Evolutionary conservation across 2,797 vertebrate species (phyloP).

Genomic region (Macrochelys suwanniensis): DNA sequence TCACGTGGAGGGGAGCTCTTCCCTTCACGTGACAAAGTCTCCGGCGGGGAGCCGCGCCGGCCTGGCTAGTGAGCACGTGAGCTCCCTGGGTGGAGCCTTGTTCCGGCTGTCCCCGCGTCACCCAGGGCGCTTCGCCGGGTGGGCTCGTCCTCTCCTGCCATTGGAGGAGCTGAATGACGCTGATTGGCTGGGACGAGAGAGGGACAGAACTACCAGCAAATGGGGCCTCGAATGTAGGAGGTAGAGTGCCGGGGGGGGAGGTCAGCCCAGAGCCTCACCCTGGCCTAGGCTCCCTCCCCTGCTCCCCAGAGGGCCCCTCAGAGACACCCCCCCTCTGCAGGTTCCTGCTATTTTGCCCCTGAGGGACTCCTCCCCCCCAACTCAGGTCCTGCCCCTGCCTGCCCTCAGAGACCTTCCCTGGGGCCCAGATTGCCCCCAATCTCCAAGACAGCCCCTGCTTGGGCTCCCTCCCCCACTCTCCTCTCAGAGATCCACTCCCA

Average conservation of each 20-base stretch:
- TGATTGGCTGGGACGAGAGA: fast-evolving
- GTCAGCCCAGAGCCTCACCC: neutral
- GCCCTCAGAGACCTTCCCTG: neutral
- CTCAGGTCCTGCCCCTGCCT: neutral
- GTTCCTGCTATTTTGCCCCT: fast-evolving
- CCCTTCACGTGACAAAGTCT: neutral
- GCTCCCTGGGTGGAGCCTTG: neutral
- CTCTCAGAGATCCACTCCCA: too few species aligned
- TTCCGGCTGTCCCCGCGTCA: neutral
- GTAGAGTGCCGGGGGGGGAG: too few species aligned
- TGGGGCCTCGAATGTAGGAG: slow-evolving; percentile 22
- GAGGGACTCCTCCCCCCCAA: fast-evolving
- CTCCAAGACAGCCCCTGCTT: too few species aligned
- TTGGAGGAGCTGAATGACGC: neutral
- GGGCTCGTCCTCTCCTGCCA: neutral
- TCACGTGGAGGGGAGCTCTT: neutral
- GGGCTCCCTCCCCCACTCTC: neutral
- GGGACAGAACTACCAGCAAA: neutral
- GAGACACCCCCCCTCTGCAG: neutral
- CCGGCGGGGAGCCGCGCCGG: neutral
- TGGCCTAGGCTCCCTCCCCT: fast-evolving
- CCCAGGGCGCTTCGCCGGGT: neutral
- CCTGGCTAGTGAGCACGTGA: fast-evolving
- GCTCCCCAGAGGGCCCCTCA: neutral
- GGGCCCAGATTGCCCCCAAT: too few species aligned